Conservation (phyloP, 2,113 vertebrate genomes). For the Saccopteryx bilineata region DNA sequence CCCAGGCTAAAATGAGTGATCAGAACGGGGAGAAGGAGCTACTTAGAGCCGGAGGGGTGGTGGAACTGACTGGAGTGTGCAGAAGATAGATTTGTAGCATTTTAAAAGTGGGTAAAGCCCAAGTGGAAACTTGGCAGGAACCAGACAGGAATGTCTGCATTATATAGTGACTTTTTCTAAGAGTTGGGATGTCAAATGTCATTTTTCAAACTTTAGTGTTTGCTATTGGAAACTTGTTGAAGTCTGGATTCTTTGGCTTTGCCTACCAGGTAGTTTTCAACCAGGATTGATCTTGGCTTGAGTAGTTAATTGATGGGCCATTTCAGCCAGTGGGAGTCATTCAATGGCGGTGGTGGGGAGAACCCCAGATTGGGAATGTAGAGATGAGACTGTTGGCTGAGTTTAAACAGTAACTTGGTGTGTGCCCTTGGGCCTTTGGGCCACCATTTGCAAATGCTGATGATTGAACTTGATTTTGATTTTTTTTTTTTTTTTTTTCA, state of each 20-base stretch:
- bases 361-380: neutral
- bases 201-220: neutral
- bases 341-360: neutral
- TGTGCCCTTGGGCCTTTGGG: neutral
- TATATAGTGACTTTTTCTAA: neutral
- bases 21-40: neutral
- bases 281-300: neutral
- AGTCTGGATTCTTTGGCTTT: conserved; percentile 19
- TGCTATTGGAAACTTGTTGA: neutral
- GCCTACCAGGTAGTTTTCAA: neutral
- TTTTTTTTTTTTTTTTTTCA: too few species aligned
- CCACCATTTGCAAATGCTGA: neutral
- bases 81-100: neutral
- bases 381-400: neutral
- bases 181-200: neutral
- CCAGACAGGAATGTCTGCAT: neutral
- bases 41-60: neutral
- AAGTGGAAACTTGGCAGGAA: neutral
- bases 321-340: neutral
- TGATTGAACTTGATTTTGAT: conserved; percentile 32
- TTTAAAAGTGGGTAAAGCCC: neutral
- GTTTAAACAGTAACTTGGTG: neutral
- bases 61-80: neutral
- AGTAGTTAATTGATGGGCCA: neutral
- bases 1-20: neutral